Percentiles rank a stretch among this genome's conserved stretches.
Conservation (phyloP, 2,797 vertebrate species). For the Molossus molossus region DNA sequence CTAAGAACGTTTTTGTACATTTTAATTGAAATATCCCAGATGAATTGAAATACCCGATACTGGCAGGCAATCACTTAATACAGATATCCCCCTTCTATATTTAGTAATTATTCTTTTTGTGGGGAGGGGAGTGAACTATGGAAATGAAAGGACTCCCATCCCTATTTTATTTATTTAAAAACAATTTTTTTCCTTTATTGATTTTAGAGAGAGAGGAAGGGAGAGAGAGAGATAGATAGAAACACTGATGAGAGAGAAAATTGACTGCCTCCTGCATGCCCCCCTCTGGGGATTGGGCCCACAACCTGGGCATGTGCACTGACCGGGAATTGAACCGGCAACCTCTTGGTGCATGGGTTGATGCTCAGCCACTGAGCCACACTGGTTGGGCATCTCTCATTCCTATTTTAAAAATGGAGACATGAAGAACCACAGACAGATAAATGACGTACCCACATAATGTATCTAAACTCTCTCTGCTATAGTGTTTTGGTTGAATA, state of each 20-base stretch:
- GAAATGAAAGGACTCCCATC: background rate
- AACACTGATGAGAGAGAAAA: too few species aligned
- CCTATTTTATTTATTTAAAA: background rate
- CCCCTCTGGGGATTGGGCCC: too few species aligned
- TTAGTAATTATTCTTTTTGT: background rate
- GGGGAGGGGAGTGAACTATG: background rate
- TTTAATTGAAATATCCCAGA: background rate
- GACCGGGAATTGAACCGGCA: too few species aligned
- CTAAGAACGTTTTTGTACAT: background rate
- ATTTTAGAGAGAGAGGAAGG: too few species aligned
- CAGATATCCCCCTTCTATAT: background rate
- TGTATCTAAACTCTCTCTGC: background rate
- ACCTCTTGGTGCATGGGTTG: too few species aligned
- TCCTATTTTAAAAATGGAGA: background rate
- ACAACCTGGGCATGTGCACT: too few species aligned
- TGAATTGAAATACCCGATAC: background rate
- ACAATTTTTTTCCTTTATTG: too few species aligned
- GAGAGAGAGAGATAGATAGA: too few species aligned
- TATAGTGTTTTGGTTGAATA: background rate
- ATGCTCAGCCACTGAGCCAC: too few species aligned
- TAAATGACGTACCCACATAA: background rate
- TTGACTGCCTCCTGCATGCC: too few species aligned
- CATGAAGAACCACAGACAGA: background rate
- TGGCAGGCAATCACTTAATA: background rate
- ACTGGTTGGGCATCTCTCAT: background rate